Percentiles rank a stretch among this genome's conserved stretches.
Conservation (phyloP, 2,797 vertebrate species). For the Epinephelus awoara region DNA sequence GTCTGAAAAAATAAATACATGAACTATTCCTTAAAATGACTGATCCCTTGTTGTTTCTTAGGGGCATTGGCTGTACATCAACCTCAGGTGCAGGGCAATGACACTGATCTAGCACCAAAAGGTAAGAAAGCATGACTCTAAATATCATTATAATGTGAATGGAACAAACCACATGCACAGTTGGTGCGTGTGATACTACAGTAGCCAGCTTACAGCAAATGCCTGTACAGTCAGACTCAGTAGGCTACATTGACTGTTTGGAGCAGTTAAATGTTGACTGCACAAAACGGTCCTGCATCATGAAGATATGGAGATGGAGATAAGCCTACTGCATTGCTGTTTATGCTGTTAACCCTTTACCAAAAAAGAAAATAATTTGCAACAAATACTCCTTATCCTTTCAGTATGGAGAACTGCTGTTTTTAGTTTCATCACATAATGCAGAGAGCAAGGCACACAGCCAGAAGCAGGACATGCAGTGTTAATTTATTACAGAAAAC, state of each 20-base stretch:
- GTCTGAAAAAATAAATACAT: neutral
- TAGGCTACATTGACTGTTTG: neutral
- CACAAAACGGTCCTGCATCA: neutral
- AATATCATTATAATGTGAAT: neutral
- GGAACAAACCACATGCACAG: neutral
- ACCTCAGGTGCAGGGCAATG: conserved; percentile 14
- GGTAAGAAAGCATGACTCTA: conserved; percentile 46
- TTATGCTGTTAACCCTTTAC: neutral
- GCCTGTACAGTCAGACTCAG: too few species aligned
- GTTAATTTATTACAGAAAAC: conserved; percentile 12
- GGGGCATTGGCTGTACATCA: conserved; percentile 17
- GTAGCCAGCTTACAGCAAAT: neutral
- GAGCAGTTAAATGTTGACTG: neutral
- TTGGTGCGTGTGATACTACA: neutral
- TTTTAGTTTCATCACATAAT: neutral
- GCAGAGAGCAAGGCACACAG: neutral
- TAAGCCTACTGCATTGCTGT: neutral
- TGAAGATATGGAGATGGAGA: neutral
- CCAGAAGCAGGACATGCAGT: neutral
- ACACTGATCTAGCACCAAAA: neutral
- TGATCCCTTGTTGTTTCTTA: conserved; percentile 40
- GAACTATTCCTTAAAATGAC: neutral
- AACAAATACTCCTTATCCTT: too few species aligned
- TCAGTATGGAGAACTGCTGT: too few species aligned
- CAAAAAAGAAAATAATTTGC: too few species aligned